These are phyloP conservation scores for Pachydiplax longipennis DNA, from an alignment of 2,888 invertebrate species.

Conservation along the genomic window DNA sequence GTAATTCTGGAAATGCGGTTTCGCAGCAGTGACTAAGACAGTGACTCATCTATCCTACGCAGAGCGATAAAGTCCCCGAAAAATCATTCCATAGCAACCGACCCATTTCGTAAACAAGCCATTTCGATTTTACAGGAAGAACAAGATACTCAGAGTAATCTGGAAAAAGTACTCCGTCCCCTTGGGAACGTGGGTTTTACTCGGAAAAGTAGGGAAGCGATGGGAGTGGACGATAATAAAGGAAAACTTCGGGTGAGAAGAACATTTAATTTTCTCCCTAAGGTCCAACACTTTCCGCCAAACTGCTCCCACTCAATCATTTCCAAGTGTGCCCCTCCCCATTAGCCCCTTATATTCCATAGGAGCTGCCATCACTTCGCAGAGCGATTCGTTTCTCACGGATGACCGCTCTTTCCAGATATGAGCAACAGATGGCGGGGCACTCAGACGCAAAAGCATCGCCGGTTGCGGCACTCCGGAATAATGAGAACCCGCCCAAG, in stretches of 20 bases:
- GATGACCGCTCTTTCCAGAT: slow-evolving; percentile 22
- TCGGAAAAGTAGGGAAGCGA: not conserved
- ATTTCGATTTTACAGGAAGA: not conserved
- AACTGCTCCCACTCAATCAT: slow-evolving; percentile 31
- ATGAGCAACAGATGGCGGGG: slow-evolving; percentile 38
- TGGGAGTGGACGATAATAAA: not conserved
- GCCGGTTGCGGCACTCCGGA: slow-evolving; percentile 13
- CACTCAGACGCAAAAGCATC: slow-evolving; percentile 14
- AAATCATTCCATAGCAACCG: too few species aligned
- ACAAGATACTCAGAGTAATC: not conserved
- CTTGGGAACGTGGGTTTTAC: not conserved
- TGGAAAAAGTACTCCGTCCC: not conserved
- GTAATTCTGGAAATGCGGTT: too few species aligned
- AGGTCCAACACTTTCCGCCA: slow-evolving; percentile 33
- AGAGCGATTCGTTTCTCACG: slow-evolving; percentile 14
- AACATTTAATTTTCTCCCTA: slow-evolving; percentile 27
- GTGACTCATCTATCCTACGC: too few species aligned
- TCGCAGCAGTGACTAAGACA: too few species aligned
- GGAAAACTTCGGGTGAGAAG: not conserved
- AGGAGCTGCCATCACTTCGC: slow-evolving; percentile 1
- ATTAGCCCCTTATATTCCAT: not conserved
- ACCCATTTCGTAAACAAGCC: too few species aligned
- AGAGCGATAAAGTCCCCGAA: too few species aligned
- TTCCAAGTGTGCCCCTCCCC: not conserved
- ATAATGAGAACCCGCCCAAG: slow-evolving; percentile 27